Evolutionary conservation across 2,113 vertebrate species (phyloP).

Genomic region (Callospermophilus lateralis): DNA sequence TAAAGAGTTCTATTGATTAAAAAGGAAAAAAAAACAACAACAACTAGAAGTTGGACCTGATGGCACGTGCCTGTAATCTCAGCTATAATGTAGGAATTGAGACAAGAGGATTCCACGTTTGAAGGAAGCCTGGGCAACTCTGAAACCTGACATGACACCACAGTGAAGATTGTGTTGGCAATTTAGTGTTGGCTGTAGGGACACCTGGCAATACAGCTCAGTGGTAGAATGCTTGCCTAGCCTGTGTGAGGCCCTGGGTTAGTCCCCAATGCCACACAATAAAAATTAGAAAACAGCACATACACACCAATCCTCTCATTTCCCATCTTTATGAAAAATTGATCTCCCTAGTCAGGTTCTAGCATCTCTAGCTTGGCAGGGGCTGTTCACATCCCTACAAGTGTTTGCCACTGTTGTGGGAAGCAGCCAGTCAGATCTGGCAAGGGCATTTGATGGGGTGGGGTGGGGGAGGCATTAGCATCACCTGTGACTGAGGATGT

Average conservation of each 20-base stretch:
- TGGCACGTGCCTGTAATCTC: not conserved
- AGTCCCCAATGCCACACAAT: too few relatives aligned
- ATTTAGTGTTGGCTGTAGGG: too few relatives aligned
- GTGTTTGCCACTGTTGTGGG: conserved; percentile 88
- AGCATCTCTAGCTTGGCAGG: not conserved
- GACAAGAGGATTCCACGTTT: too few relatives aligned
- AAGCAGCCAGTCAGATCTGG: conserved; percentile 84
- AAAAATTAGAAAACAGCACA: too few relatives aligned
- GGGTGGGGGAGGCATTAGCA: conserved; percentile 87
- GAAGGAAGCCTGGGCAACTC: not conserved
- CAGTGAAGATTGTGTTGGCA: too few relatives aligned
- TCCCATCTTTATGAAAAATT: not conserved
- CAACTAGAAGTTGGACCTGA: too few relatives aligned
- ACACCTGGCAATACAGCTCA: not conserved
- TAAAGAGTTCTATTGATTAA: not conserved
- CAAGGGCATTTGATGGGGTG: conserved; percentile 88
- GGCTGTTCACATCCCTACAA: conserved; percentile 59
- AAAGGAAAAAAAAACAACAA: too few relatives aligned
- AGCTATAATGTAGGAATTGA: not conserved
- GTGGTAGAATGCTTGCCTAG: not conserved
- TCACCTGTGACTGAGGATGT: conserved; percentile 84
- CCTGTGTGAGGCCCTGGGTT: too few relatives aligned
- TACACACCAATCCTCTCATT: too few relatives aligned
- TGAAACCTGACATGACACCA: too few relatives aligned
- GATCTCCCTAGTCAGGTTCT: not conserved